Base-by-base conservation (phyloP, 2,113 vertebrate species). In the Phrynocephalus versicolor region DNA sequence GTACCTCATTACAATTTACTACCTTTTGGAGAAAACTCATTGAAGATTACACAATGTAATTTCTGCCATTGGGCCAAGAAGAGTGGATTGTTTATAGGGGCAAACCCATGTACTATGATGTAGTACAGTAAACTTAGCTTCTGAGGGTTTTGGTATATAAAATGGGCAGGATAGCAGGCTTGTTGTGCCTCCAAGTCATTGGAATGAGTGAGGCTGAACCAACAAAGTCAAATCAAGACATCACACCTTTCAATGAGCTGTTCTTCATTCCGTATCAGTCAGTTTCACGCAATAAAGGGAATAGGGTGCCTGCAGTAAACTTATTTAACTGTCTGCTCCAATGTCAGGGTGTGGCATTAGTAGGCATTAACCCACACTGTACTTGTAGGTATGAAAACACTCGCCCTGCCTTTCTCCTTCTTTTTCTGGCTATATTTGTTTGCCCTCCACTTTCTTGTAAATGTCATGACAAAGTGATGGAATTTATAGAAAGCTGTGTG, bases 401-500 rank as follows among this genome's bases (percentile, higher is more conserved):
- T 71, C 57, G 19, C 23, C 72, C 73, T 21, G 25, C 35, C 23
- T 87, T 58, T 72, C 15, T 18, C 6, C 39, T 64, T 82, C 65
- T 78, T n/a, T 78, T 64, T 41, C 21, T 65, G 33, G n/a, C 35
- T 79, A 37, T n/a, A 64, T 62, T 70, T 78, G 65, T 78, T 75
- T n/a, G 64, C 16, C 51, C 7, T 39, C 4, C 37, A 72, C 64
- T 58, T 70, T 76, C 64, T 72, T 62, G 27, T 27, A 82, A 19
- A 41, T n/a, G 45, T 60, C 65, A 78, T 27, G 51, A 51, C 77
- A 81, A 79, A 6, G 82, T 6, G 35, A 70, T 37, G 62, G 89
- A 87, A 81, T 86, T 67, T 89, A 88, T 76, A 80, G 60, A 90
- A 88, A 21, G 57, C 55, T 79, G 3, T 75, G 89, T 87, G 60